Evolutionary conservation across 2,888 invertebrate species (phyloP), one percentile per base, ranked within the genome.

Genomic region (Harpalus rufipes): DNA sequence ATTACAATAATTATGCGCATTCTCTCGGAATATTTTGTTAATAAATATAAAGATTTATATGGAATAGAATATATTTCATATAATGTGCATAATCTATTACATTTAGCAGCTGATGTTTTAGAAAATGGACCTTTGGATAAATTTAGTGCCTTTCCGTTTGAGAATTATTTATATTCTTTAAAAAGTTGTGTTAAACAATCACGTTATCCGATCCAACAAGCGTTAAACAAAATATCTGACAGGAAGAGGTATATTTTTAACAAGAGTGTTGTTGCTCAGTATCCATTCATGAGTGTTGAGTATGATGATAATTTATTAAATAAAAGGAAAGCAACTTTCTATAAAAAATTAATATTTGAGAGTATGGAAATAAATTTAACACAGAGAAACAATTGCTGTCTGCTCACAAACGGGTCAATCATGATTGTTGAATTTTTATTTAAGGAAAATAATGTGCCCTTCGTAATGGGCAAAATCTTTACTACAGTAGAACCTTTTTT

Each of bases 61-160:
- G 87, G 86, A 12, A 39, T 82, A 72, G 85, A 87, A 83, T 85
- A 86, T 80, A 84, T 87, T n/a, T 87, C 87, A 14, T 87, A 88
- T 84, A 87, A 87, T 86, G 84, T 88, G 18, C 87, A 87, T 74
- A 86, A 86, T 76, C 85, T 86, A 63, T 63, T 87, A 68, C 87
- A 87, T 84, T 14, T 87, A 32, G 61, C 78, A 76, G 61, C 86
- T 58, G 86, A 86, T 85, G 86, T 86, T 18, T 63, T 85, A 74
- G 59, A 25, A n/a, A 85, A 86, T 78, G 86, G 87, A 39, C n/a
- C 51, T 65, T 7, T 87, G 32, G 44, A 86, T 58, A 56, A 79
- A 25, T 86, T 81, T 51, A 86, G 82, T 80, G 82, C 83, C 18
- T 86, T 86, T 79, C 85, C 84, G 10, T 86, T 86, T 78, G 86